Evolutionary conservation across 2,113 vertebrate species (phyloP).

Genomic region (Isurus oxyrinchus): DNA sequence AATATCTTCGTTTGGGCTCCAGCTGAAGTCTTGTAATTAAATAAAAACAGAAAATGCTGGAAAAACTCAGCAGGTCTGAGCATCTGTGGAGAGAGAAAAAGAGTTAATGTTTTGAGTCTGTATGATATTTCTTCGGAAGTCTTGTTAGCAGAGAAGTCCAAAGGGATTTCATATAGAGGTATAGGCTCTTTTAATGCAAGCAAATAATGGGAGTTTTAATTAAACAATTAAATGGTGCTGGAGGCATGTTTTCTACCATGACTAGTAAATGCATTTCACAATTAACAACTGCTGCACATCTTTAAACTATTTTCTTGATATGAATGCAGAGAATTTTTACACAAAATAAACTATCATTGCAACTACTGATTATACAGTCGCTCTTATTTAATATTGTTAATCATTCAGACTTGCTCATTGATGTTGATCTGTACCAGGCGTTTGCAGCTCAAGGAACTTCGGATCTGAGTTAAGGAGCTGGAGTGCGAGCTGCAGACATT

Average conservation of each 20-base stretch:
- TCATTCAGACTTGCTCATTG: neutral
- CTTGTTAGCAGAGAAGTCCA: neutral
- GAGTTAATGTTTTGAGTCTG: no score
- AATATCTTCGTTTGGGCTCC: neutral
- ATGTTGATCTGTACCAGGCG: neutral
- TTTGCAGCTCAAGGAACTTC: no score
- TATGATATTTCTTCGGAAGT: no score
- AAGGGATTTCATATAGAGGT: neutral
- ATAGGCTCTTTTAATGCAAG: neutral
- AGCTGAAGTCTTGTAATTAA: neutral
- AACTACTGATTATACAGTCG: neutral
- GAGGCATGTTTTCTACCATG: neutral
- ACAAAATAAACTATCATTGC: neutral
- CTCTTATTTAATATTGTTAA: neutral
- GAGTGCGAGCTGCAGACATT: no score
- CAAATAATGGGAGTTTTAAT: neutral
- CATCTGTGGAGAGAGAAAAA: no score
- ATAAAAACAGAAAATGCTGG: no score
- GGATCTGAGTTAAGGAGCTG: no score
- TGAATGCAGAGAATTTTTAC: neutral
- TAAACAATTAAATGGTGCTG: neutral
- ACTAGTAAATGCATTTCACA: neutral
- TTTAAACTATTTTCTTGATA: neutral
- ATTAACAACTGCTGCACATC: neutral
- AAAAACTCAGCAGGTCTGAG: no score